A percentile compares a stretch with the other conserved stretches of the same genome.
These are phyloP conservation scores for Tetragonula carbonaria DNA, from an alignment of 2,888 invertebrate genomes.

Conservation along the genomic window DNA sequence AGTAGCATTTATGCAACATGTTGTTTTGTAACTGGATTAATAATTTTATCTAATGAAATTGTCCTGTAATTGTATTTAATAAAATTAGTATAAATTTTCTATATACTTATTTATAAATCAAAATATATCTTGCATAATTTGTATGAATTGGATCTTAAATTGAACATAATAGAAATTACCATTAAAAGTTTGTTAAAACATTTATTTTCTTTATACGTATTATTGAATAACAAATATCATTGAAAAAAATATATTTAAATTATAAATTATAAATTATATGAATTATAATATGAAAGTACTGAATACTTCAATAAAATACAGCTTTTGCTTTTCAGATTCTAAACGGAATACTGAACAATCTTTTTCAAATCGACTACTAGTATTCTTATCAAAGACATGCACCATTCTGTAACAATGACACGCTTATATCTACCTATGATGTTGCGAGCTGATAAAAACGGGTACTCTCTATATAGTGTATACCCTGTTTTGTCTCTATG, in stretches of 20 bases:
- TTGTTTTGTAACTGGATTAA: slow-evolving; percentile 5
- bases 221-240: background rate
- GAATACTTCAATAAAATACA: slow-evolving; percentile 57
- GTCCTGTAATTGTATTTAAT: slow-evolving; percentile 14
- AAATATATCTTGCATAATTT: background rate
- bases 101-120: slow-evolving; percentile 28
- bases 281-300: slow-evolving; percentile 37
- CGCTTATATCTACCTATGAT: slow-evolving; percentile 61
- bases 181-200: background rate
- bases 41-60: slow-evolving; percentile 9
- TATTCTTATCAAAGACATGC: slow-evolving; percentile 79
- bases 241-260: background rate
- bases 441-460: slow-evolving; percentile 60
- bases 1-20: slow-evolving; percentile 22
- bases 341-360: slow-evolving; percentile 75
- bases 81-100: slow-evolving; percentile 19
- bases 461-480: slow-evolving; percentile 65
- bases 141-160: background rate
- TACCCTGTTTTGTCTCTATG: slow-evolving; percentile 50
- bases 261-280: slow-evolving; percentile 17
- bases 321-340: slow-evolving; percentile 77
- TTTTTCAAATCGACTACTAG: slow-evolving; percentile 77
- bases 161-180: background rate
- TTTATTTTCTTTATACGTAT: background rate
- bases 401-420: slow-evolving; percentile 76